Conservation (phyloP, 2,797 vertebrate species). For the Neosilurus hyrtlii region DNA sequence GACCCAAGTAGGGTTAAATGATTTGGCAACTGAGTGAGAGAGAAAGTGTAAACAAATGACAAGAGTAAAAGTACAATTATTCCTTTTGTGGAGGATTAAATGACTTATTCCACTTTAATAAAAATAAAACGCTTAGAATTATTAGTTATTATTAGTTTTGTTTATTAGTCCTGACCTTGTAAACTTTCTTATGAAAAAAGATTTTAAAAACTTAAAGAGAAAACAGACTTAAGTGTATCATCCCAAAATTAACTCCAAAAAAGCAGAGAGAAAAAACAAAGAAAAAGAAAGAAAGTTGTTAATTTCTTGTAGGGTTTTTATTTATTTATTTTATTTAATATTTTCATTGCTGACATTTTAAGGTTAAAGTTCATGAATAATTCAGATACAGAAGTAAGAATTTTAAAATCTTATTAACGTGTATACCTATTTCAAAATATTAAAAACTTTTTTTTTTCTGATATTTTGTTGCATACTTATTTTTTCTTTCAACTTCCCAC, state of each 20-base stretch:
- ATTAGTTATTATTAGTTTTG: no score
- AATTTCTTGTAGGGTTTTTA: background rate
- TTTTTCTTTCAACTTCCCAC: constrained; percentile 43
- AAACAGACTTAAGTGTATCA: no score
- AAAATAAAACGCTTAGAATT: no score
- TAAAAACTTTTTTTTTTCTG: background rate
- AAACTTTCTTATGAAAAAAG: background rate
- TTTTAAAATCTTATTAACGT: background rate
- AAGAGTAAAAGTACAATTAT: no score
- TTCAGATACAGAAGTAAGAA: background rate
- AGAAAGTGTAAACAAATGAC: no score
- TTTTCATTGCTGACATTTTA: background rate
- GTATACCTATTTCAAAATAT: background rate
- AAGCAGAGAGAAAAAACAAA: no score
- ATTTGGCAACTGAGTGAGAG: no score
- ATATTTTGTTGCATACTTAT: background rate
- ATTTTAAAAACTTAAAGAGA: background rate
- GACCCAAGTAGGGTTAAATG: no score
- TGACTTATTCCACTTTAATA: background rate
- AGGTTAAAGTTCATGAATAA: background rate
- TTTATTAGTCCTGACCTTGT: background rate
- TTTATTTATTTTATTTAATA: background rate
- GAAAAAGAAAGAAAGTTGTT: no score
- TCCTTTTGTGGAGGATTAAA: background rate
- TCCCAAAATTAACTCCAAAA: no score